Base-by-base conservation (phyloP, 2,113 vertebrate genomes). In the Brachypteracias leptosomus region DNA sequence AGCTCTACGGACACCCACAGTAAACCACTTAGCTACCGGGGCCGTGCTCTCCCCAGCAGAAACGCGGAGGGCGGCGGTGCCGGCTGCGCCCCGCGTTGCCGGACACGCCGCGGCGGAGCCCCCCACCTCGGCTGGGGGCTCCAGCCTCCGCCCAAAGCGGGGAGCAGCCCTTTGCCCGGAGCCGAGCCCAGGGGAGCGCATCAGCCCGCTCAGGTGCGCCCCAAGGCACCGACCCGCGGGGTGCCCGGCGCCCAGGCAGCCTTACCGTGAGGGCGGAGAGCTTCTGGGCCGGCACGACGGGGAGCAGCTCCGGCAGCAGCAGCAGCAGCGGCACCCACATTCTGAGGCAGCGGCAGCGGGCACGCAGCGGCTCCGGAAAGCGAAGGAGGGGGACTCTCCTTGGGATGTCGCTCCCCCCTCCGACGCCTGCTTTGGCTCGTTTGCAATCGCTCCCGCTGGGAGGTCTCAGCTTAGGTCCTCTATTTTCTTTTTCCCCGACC, bases 201-300 rank as follows among this genome's bases (percentile, higher is more conserved):
- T 24, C 84, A 8, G 26, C 52, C 54, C 10, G 25, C 80, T 91
- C 95, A 93, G 95, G 95, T 91, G 91, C 35, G 49, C 58, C 49
- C 51, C n/a, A 44, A 24, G 26, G 35, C 16, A 61, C 26, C 26
- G 35, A 26, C 46, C 46, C 44, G 44, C 42, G 11, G 13, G 31
- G n/a, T 3, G 16, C 21, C 35, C 47, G 31, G 29, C 49, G 17
- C 46, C 44, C 73, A 4, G 57, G 22, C 21, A 11, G 54, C 67
- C 97, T 98, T 97, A 98, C 98, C 97, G 97, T 98, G 59, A 98
- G 97, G 35, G 98, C 98, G 6, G 98, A 98, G 89, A 98, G 96
- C 87, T 97, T 98, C 96, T 98, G 98, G 29, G 97, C 97, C 66
- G 96, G 96, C 87, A 94, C 97, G 33, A 63, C 93, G 22, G 93